Evolutionary conservation across 2,113 vertebrate species (phyloP), one percentile per base, ranked within the genome.

Genomic region (Cariama cristata): DNA sequence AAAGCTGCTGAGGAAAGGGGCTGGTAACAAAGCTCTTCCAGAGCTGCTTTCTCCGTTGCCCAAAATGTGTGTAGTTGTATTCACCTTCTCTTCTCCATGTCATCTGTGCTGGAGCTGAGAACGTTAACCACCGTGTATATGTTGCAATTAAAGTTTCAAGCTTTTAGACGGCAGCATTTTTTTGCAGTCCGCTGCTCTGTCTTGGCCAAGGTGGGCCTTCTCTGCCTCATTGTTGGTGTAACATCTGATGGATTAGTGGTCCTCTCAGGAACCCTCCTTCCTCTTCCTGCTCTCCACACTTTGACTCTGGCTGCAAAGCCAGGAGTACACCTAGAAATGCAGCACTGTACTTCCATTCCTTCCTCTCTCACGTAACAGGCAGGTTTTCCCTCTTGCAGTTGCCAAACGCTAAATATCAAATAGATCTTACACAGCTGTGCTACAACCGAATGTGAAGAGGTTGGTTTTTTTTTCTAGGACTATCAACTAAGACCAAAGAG

Each of bases 401-500:
- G 88, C 95, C 89, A 96, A 91, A 91, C 93, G 92, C 85, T 91
- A 91, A 88, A 86, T 72, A 87, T 73, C 90, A 56, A 71, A 8
- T 80, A 85, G 96, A 86, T 96, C 93, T 86, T 75, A 67, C 72
- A 9, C 81, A 91, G 89, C 95, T 93, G 87, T 95, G 94, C 82
- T 93, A 64, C 92, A 96, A 72, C 94, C 32, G 6, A 72, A 59
- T 63, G 91, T 10, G 77, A 89, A 93, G 83, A 82, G 91, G 86
- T 91, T 92, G 90, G 38, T 38, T 38, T 79, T 84, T 82, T 89
- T 92, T 96, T 56, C 86, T 94, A 90, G 89, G 76, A 96, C 93
- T 96, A 91, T 96, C 92, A 96, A 95, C 96, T 93, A 94, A 97
- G 96, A 96, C 97, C 97, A 97, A 96, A 97, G 96, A 97, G 92